Evolutionary conservation across 2,888 invertebrate species (phyloP).

Genomic region (Bombylius major): DNA sequence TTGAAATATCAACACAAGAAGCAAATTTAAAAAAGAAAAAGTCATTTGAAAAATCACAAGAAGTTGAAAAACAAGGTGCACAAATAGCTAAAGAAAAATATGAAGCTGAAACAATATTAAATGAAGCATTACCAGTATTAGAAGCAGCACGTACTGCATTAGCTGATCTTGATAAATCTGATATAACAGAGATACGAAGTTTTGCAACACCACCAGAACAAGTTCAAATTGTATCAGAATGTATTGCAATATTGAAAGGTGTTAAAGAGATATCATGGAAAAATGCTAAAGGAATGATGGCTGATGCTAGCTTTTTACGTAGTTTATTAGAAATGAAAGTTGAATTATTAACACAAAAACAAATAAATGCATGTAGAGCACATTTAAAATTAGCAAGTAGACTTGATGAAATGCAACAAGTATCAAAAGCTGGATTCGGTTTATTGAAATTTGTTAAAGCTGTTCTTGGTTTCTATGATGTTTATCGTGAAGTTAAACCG

Average conservation of each 20-base stretch:
- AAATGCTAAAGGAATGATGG: slow-evolving; percentile 83
- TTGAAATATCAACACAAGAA: slow-evolving; percentile 54
- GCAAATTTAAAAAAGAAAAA: slow-evolving; percentile 67
- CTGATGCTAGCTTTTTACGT: slow-evolving; percentile 71
- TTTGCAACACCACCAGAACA: slow-evolving; percentile 85
- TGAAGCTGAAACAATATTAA: slow-evolving; percentile 69
- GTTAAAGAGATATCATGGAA: slow-evolving; percentile 83
- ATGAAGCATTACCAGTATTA: slow-evolving; percentile 72
- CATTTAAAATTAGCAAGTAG: slow-evolving; percentile 61
- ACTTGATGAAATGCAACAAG: slow-evolving; percentile 68
- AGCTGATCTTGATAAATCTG: slow-evolving; percentile 72
- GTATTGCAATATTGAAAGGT: slow-evolving; percentile 73
- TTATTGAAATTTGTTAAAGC: slow-evolving; percentile 75
- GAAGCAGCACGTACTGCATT: slow-evolving; percentile 70
- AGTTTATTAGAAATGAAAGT: slow-evolving; percentile 77
- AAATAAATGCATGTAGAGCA: slow-evolving; percentile 54
- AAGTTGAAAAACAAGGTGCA: slow-evolving; percentile 70
- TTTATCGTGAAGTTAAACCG: slow-evolving; percentile 73
- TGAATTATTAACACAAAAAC: slow-evolving; percentile 57
- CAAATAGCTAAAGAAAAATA: slow-evolving; percentile 69
- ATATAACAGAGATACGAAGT: slow-evolving; percentile 85
- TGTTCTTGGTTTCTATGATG: slow-evolving; percentile 79
- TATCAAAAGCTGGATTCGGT: slow-evolving; percentile 78
- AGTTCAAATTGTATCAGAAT: slow-evolving; percentile 82
- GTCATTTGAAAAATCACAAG: slow-evolving; percentile 66